phyloP scores from a whole-genome alignment of 2,888 invertebrate species.

The Sinopyrophorus schimmeli region DNA sequence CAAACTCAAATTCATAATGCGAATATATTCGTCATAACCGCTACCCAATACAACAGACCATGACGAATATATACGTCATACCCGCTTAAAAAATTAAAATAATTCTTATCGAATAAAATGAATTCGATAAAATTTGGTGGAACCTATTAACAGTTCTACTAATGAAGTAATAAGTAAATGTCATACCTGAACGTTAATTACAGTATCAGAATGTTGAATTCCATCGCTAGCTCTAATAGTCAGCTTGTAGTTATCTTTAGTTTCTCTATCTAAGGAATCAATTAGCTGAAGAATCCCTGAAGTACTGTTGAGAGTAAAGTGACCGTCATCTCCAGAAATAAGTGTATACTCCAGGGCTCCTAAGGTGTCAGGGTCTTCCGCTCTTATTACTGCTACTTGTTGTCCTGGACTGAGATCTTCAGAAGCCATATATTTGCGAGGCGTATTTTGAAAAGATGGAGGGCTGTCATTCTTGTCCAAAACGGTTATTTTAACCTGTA shows the following conservation, averaged over 20 bases:
- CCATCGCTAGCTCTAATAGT: slow-evolving; percentile 87
- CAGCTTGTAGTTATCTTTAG: slow-evolving; percentile 75
- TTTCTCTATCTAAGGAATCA: slow-evolving; percentile 83
- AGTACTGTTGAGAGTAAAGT: slow-evolving; percentile 72
- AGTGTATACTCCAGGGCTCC: slow-evolving; percentile 77
- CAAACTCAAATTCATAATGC: no score
- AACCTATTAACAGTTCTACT: no score
- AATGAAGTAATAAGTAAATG: slow-evolving; percentile 29
- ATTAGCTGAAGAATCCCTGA: slow-evolving; percentile 75
- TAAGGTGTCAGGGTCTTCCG: slow-evolving; percentile 84
- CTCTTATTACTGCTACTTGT: slow-evolving; percentile 73
- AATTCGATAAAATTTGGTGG: no score
- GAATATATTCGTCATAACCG: no score
- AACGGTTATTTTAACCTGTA: slow-evolving; percentile 83
- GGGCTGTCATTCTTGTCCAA: slow-evolving; percentile 94
- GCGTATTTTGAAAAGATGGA: slow-evolving; percentile 80
- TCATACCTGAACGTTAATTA: slow-evolving; percentile 76
- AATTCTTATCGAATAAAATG: no score
- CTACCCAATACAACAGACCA: no score
- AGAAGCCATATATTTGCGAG: slow-evolving; percentile 74
- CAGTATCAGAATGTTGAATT: slow-evolving; percentile 79
- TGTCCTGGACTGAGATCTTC: slow-evolving; percentile 86
- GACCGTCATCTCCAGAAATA: slow-evolving; percentile 65
- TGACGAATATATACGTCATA: no score
- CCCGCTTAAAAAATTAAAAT: no score